Evolutionary conservation across 2,888 invertebrate genomes (phyloP), one percentile per base, ranked within the genome.

Genomic region (Rapana venosa): DNA sequence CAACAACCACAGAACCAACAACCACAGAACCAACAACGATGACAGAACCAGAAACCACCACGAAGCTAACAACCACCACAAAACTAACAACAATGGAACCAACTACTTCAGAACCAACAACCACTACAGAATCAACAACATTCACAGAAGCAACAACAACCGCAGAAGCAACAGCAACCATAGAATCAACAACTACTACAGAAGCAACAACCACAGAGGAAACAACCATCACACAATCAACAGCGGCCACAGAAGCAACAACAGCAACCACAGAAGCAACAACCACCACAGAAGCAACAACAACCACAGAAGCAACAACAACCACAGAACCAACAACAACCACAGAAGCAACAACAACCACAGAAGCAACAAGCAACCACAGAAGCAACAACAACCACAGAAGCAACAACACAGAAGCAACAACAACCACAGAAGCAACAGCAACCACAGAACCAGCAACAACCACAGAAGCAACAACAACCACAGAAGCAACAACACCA

Each of bases 341-440:
- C 17, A 85, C 84, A 58, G 17, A 26, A 58, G n/a, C 58, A 85
- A 15, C 56, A 58, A 47, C n/a, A 26, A 58, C n/a, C 30, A 30
- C 84, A n/a, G 30, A 85, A 17, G 20, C 58, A 58, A 85, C 84
- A 30, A 85, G 13, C 84, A 56, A 56, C 84, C 83, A 47, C 47
- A 47, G 58, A 85, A 30, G 15, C 84, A 58, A n/a, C 58, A 58
- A 56, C 84, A 47, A 47, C 83, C 2, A 83, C 8, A 8, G 11
- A 0, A 26, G n/a, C 74, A 74, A 74, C 30, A 2, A 74, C 5
- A 74, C n/a, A 74, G 74, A 0, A 47, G 1, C 83, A 81, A 22
- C 79, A 35, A 36, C 11, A 47, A 20, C 35, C 81, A 0, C 81
- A 15, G 17, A 8, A n/a, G 83, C 0, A 22, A 83, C 83, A 56